These are phyloP conservation scores for Telmatherina bonti DNA, from an alignment of 2,797 vertebrate genomes.

Conservation along the genomic window DNA sequence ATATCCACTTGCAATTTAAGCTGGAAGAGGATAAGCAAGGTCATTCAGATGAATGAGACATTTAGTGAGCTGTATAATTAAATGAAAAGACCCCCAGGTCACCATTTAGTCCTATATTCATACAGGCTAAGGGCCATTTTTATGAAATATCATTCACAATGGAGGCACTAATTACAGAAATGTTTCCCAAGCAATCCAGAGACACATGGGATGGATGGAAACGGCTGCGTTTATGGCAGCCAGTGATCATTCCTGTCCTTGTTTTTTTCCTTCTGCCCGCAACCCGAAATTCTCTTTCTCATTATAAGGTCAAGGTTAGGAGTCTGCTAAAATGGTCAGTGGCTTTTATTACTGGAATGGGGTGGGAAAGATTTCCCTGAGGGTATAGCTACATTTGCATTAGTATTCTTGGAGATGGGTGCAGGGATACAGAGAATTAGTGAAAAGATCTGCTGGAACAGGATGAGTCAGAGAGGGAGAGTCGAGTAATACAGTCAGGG, in stretches of 20 bases:
- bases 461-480: slow-evolving; percentile 36
- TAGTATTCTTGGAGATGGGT: slow-evolving; percentile 45
- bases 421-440: slow-evolving; percentile 47
- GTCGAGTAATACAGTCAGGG: slow-evolving; percentile 43
- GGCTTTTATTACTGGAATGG: slow-evolving; percentile 22
- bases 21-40: slow-evolving; percentile 62
- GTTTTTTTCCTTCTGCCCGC: slow-evolving; percentile 18
- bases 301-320: slow-evolving; percentile 45
- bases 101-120: slow-evolving; percentile 61
- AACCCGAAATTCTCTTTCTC: background rate
- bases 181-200: slow-evolving; percentile 23
- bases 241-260: slow-evolving; percentile 3
- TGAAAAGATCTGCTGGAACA: slow-evolving; percentile 59
- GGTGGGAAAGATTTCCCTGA: slow-evolving; percentile 31
- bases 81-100: slow-evolving; percentile 68
- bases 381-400: slow-evolving; percentile 26
- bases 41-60: slow-evolving; percentile 69
- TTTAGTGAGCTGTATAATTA: slow-evolving; percentile 71
- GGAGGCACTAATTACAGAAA: slow-evolving; percentile 58
- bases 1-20: slow-evolving; percentile 62
- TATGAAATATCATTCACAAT: slow-evolving; percentile 61
- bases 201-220: slow-evolving; percentile 44
- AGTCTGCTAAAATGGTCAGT: slow-evolving; percentile 13
- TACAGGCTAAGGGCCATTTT: slow-evolving; percentile 56
- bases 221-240: slow-evolving; percentile 14